phyloP scores from a whole-genome alignment of 2,888 invertebrate species.

The Anagyrus pseudococci region DNA sequence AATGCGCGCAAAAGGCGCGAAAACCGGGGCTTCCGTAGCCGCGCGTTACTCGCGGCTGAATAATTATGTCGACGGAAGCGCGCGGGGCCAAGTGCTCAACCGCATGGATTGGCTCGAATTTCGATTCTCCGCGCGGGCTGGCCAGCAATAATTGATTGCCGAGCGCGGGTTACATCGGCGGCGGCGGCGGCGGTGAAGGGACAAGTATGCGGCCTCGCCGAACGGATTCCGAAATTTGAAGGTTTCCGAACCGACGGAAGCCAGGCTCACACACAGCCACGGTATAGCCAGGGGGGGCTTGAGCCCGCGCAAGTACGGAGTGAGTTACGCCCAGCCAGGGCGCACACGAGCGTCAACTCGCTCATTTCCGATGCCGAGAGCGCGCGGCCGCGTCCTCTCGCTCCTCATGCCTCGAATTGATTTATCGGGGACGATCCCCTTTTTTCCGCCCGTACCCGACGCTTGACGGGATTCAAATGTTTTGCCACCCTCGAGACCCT shows the following conservation, averaged over 20 bases:
- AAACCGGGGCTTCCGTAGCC: constrained; percentile 17
- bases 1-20: no score
- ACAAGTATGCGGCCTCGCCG: no score
- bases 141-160: constrained; percentile 47
- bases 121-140: constrained; percentile 37
- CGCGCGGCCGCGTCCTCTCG: neutral
- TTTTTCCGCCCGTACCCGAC: neutral
- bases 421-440: constrained; percentile 4
- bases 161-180: neutral
- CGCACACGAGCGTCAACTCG: constrained; percentile 7
- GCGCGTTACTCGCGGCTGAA: constrained; percentile 40
- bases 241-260: constrained; percentile 19
- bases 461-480: neutral
- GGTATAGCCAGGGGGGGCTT: no score
- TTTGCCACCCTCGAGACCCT: no score
- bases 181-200: neutral
- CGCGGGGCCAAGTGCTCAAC: constrained; percentile 22
- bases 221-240: constrained; percentile 22
- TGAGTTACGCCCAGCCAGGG: no score
- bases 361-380: constrained; percentile 22
- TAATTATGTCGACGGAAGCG: constrained; percentile 45
- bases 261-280: neutral
- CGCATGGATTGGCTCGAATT: constrained; percentile 40
- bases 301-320: constrained; percentile 4
- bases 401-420: constrained; percentile 7